Base-by-base conservation (phyloP, 2,113 vertebrate species). In the Addax nasomaculatus region DNA sequence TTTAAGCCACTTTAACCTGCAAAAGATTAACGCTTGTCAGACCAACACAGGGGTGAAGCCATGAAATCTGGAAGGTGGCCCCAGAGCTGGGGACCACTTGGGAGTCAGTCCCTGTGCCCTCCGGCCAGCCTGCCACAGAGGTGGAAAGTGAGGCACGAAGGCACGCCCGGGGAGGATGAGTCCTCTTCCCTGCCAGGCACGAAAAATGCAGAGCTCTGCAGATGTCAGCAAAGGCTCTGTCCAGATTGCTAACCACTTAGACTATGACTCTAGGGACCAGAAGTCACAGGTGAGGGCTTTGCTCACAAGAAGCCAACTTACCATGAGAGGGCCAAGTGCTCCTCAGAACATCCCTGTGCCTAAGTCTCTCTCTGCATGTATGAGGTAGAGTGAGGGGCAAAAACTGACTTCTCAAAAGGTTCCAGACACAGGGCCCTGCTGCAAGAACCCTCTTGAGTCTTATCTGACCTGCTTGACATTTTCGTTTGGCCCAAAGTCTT, bases 1-100 rank as follows among this genome's bases (percentile, higher is more conserved):
- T 96, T 70, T 96, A 95, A 96, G 89, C 86, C 87, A 90, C 51
- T 90, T 73, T 76, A 84, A 80, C 55, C 96, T 84, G 89, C 45
- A 45, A 62, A 80, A n/a, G 95, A 60, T 8, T 64, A 80, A 78
- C 19, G 55, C 89, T 58, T 25, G 3, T 47, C 64, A 73, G 67
- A 95, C 57, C 30, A 10, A 78, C 76, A 60, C 2, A 7, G 78
- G 5, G 85, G 73, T 0, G 90, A 64, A 87, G 53, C 51, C 81
- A 17, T 0, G 70, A 85, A 23, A 62, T 49, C n/a, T 0, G 3
- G 49, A 49, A 14, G 55, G 90, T 12, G 19, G 45, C n/a, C 80
- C 15, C 39, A 29, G 87, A 45, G 39, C 3, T 0, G 1, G n/a
- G 83, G 55, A 12, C 33, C 6, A 58, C 92, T 86, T 1, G 5